These are phyloP conservation scores for Scaptomyza caliginosa DNA, from an alignment of 2,888 invertebrate genomes.

Conservation along the genomic window DNA sequence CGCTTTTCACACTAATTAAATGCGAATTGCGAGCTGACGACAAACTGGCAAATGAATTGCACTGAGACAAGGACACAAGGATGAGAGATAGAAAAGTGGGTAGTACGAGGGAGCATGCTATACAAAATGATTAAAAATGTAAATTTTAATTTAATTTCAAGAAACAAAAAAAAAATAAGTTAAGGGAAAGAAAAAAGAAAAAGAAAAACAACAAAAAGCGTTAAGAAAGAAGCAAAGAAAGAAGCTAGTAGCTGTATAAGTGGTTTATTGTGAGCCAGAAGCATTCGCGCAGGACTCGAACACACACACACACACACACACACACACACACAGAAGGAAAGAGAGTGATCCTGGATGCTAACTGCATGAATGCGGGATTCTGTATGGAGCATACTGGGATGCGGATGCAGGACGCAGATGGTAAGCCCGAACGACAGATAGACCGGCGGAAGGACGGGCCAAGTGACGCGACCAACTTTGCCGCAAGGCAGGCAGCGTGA, in stretches of 20 bases:
- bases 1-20: slow-evolving; percentile 81
- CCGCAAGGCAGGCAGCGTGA: slow-evolving; percentile 67
- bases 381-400: background rate
- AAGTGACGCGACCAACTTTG: slow-evolving; percentile 74
- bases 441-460: slow-evolving; percentile 27
- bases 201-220: slow-evolving; percentile 14
- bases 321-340: background rate
- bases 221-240: slow-evolving; percentile 21
- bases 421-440: slow-evolving; percentile 20
- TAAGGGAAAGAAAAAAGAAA: slow-evolving; percentile 32
- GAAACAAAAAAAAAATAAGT: slow-evolving; percentile 25
- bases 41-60: slow-evolving; percentile 64
- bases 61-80: slow-evolving; percentile 34
- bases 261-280: slow-evolving; percentile 72
- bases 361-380: slow-evolving; percentile 6
- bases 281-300: no score
- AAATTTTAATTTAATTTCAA: slow-evolving; percentile 81
- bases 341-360: slow-evolving; percentile 24
- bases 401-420: slow-evolving; percentile 23
- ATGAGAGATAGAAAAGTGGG: background rate
- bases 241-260: slow-evolving; percentile 71
- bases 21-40: slow-evolving; percentile 64
- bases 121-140: slow-evolving; percentile 79
- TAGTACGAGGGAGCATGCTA: slow-evolving; percentile 29
- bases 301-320: slow-evolving; percentile 3